Conservation (phyloP, 2,888 invertebrate genomes). For the Agrochola litura region DNA sequence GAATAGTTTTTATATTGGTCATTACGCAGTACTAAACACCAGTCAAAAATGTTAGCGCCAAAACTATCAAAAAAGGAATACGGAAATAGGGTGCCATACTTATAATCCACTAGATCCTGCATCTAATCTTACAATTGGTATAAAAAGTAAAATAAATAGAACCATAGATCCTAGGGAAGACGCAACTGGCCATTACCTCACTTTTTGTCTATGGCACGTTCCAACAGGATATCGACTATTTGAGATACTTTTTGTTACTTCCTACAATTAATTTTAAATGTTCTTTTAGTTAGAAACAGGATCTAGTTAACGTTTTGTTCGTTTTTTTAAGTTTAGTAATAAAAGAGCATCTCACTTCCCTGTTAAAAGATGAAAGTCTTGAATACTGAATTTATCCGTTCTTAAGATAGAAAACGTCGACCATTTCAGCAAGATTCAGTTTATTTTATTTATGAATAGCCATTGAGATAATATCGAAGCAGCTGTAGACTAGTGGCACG, state of each 20-base stretch:
- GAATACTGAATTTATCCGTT: not conserved
- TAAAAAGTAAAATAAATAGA: slow-evolving; percentile 48
- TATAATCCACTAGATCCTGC: slow-evolving; percentile 12
- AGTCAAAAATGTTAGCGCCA: not conserved
- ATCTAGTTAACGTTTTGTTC: slow-evolving; percentile 26
- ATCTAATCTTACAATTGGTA: not conserved
- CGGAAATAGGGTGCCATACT: not conserved
- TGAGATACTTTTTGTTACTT: slow-evolving; percentile 61
- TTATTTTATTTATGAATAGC: not conserved
- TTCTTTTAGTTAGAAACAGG: slow-evolving; percentile 41
- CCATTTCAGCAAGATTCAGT: not conserved
- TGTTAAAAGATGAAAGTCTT: not conserved
- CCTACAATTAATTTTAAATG: slow-evolving; percentile 60
- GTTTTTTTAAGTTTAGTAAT: not conserved
- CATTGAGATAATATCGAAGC: not conserved
- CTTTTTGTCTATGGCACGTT: slow-evolving; percentile 68
- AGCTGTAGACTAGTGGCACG: not conserved
- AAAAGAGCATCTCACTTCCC: not conserved
- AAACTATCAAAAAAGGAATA: not conserved
- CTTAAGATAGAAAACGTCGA: not conserved
- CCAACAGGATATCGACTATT: slow-evolving; percentile 68
- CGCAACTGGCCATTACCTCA: slow-evolving; percentile 55
- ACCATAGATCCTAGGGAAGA: slow-evolving; percentile 62
- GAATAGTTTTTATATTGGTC: not conserved
- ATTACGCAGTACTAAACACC: not conserved